These are phyloP conservation scores for Limulus polyphemus DNA, from an alignment of 2,888 invertebrate species.

Conservation along the genomic window DNA sequence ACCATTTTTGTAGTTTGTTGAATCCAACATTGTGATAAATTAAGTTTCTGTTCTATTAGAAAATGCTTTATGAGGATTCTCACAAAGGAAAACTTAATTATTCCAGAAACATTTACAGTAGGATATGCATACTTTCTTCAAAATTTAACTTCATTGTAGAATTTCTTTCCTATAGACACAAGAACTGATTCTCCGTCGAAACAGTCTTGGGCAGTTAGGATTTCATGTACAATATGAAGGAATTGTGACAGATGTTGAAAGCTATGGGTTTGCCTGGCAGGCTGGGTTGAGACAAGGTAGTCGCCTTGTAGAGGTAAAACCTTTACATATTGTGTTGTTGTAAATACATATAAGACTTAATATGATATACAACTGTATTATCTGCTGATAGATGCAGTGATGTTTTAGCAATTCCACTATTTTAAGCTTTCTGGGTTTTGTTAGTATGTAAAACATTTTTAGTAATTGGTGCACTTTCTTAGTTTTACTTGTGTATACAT, in stretches of 20 bases:
- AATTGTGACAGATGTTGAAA: constrained; percentile 82
- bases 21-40: too few species aligned
- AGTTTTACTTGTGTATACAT: too few species aligned
- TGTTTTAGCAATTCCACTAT: too few species aligned
- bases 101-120: too few species aligned
- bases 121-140: neutral
- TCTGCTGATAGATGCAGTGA: constrained; percentile 2
- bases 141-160: neutral
- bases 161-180: constrained; percentile 43
- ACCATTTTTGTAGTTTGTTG: too few species aligned
- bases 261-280: constrained; percentile 42
- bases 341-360: neutral
- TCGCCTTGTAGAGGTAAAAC: constrained; percentile 60
- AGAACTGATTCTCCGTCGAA: constrained; percentile 66
- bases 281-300: constrained; percentile 82
- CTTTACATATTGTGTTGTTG: neutral
- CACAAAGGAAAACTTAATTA: too few species aligned
- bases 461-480: too few species aligned
- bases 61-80: too few species aligned
- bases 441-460: too few species aligned
- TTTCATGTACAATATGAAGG: constrained; percentile 75
- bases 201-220: constrained; percentile 69
- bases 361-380: neutral
- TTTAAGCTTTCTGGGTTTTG: too few species aligned
- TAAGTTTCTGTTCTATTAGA: too few species aligned